These are phyloP conservation scores for Osmerus eperlanus DNA, from an alignment of 2,113 vertebrate genomes.

Conservation along the genomic window DNA sequence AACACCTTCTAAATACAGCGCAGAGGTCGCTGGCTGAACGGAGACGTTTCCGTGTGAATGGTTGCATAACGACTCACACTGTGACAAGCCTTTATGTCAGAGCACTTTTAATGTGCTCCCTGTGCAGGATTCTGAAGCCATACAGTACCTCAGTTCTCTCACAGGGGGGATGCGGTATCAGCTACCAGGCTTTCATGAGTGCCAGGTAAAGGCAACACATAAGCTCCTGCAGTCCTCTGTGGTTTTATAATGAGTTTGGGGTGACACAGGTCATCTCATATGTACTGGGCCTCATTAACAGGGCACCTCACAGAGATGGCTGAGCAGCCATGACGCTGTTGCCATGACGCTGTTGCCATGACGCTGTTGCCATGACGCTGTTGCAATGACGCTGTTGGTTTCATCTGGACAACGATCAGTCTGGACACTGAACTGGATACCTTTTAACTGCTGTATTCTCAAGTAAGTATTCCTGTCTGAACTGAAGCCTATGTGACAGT, in stretches of 20 bases:
- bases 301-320: conserved; percentile 59
- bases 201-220: conserved; percentile 53
- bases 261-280: conserved; percentile 58
- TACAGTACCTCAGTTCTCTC: conserved; percentile 23
- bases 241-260: conserved; percentile 66
- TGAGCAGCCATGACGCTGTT: conserved; percentile 59
- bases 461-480: not conserved
- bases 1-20: conserved; percentile 54
- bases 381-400: conserved; percentile 26
- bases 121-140: conserved; percentile 36
- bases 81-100: conserved; percentile 7
- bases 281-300: conserved; percentile 64
- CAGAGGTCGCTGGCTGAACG: conserved; percentile 41
- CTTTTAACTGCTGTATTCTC: conserved; percentile 53
- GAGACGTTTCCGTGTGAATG: conserved; percentile 52
- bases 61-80: conserved; percentile 40
- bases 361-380: too few relatives aligned
- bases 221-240: conserved; percentile 37
- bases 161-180: conserved; percentile 33
- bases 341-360: conserved; percentile 48
- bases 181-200: conserved; percentile 58
- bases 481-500: too few relatives aligned
- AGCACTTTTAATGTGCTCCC: conserved; percentile 46
- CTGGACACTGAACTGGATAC: too few relatives aligned
- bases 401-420: not conserved